A percentile compares a stretch with the other conserved stretches of the same genome.
These are phyloP conservation scores for Iphiclides podalirius DNA, from an alignment of 2,888 invertebrate species.

Conservation along the genomic window DNA sequence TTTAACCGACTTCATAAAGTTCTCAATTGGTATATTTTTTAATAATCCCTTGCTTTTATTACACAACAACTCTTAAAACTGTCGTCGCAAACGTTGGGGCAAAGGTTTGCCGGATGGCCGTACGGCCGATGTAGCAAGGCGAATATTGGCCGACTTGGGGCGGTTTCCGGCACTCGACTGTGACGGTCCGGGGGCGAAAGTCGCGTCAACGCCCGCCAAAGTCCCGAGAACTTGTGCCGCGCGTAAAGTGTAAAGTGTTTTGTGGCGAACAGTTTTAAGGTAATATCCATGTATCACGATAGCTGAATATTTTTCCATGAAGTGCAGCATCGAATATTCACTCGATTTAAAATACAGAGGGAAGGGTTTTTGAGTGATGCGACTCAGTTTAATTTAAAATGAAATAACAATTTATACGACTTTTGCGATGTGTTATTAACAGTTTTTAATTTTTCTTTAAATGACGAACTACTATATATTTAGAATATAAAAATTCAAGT, in stretches of 20 bases:
- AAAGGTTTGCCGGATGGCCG: slow-evolving; percentile 15
- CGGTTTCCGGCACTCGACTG: slow-evolving; percentile 45
- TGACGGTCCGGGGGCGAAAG: slow-evolving; percentile 45
- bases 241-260: slow-evolving; percentile 25
- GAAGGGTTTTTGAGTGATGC: too few species aligned
- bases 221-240: slow-evolving; percentile 34
- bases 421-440: too few species aligned
- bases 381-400: too few species aligned
- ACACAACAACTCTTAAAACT: too few species aligned
- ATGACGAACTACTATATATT: too few species aligned
- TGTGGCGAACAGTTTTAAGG: slow-evolving; percentile 15
- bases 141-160: slow-evolving; percentile 34
- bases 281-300: slow-evolving; percentile 16
- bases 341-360: too few species aligned
- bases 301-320: too few species aligned
- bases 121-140: slow-evolving; percentile 29
- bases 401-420: too few species aligned
- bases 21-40: background rate
- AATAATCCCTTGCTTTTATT: background rate
- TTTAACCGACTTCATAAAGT: background rate
- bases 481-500: too few species aligned
- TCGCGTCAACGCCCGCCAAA: slow-evolving; percentile 38
- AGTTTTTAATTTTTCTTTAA: too few species aligned
- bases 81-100: background rate
- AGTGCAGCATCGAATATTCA: too few species aligned